Base-by-base conservation (phyloP, 2,113 vertebrate genomes). In the Spermophilus dauricus region DNA sequence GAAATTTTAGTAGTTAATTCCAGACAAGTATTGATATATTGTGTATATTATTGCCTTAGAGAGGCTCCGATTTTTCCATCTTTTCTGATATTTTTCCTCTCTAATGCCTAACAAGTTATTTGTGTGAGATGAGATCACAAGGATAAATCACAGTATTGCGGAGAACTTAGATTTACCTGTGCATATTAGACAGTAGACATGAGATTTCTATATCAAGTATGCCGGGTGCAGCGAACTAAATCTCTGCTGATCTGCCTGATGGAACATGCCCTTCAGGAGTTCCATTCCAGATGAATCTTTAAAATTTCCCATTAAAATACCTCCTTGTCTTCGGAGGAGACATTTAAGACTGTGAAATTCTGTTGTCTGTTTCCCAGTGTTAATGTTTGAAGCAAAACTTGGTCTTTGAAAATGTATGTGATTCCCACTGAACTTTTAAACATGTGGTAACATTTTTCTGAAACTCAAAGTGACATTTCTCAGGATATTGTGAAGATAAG, bases 361-460 rank as follows among this genome's bases (percentile, higher is more conserved):
- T 95, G 63, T 89, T 95, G 76, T 80, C 86, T 76, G 8, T 86
- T 93, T 93, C 18, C 65, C 86, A 26, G 73, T 89, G 53, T 91
- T 87, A 94, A 70, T 88, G 63, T 96, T 86, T 89, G 30, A 91
- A 94, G 82, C 63, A 95, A 91, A 88, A 83, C 32, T 91, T 92
- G 61, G 20, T 96, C 76, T 89, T 94, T 92, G 53, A 58, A 65
- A 69, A 3, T 80, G 22, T 80, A 17, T 84, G 3, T 72, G n/a
- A 80, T 89, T 93, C 69, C 58, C 20, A 48, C 67, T 91, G 76
- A 96, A 86, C 83, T 95, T 87, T 95, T 78, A 93, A 94, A 63
- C 9, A n/a, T 34, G 42, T 86, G 72, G 37, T 96, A 89, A 51
- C 69, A 92, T 96, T 95, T 45, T 92, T 89, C 73, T 95, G 83